A percentile compares a stretch with the other conserved stretches of the same genome.
phyloP scores from a whole-genome alignment of 2,797 vertebrate genomes.

The Acanthurus tractus region DNA sequence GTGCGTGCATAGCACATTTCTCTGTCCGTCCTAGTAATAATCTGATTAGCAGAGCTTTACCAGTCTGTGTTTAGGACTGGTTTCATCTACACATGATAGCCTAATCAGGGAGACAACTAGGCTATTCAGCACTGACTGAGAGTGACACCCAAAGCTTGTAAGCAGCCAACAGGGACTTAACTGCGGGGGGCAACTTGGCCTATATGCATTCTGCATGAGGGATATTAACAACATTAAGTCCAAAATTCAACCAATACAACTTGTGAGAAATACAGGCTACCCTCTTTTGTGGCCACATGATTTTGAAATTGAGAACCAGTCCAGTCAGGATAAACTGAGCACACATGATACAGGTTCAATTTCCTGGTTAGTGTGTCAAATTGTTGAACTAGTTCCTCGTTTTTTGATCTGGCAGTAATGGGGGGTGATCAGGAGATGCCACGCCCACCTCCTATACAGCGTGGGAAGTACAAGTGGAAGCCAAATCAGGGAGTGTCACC shows the following conservation, averaged over 20 bases:
- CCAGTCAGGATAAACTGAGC: conserved; percentile 18
- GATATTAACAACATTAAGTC: conserved; percentile 1
- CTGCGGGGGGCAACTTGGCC: background rate
- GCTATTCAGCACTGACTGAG: conserved; percentile 57
- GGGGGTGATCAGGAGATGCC: conserved; percentile 24
- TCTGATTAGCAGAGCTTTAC: conserved; percentile 83
- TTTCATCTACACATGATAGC: conserved; percentile 78
- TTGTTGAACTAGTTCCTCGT: conserved; percentile 72
- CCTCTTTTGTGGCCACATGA: background rate
- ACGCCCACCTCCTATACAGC: conserved; percentile 70
- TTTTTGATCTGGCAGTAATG: conserved; percentile 47
- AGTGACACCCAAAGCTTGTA: conserved; percentile 55
- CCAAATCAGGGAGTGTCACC: conserved; percentile 75
- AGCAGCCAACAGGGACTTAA: conserved; percentile 40
- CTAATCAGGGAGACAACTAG: conserved; percentile 69
- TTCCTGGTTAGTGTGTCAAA: conserved; percentile 42
- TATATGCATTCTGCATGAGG: conserved; percentile 10
- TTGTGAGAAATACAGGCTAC: background rate
- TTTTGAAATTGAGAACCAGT: conserved; percentile 14
- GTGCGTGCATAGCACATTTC: conserved; percentile 43
- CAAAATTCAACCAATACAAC: background rate
- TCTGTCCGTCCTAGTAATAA: conserved; percentile 74
- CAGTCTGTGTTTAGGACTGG: conserved; percentile 76
- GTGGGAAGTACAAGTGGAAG: conserved; percentile 77
- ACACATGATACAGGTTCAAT: conserved; percentile 1